Conservation (phyloP, 2,797 vertebrate species). For the Muscicapa comitata region DNA sequence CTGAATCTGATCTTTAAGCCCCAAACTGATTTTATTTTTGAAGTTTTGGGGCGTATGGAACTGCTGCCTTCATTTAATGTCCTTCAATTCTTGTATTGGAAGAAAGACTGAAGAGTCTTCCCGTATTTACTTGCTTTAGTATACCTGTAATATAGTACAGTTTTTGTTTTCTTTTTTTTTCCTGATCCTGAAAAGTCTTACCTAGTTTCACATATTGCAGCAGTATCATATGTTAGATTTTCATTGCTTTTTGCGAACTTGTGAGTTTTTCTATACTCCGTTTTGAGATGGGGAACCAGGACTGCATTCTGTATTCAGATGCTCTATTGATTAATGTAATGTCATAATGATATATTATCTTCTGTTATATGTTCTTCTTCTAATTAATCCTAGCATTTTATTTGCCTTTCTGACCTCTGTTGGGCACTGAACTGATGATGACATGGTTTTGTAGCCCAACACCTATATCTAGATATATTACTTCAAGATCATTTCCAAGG, state of each 20-base stretch:
- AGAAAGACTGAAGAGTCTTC: background rate
- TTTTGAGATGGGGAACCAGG: background rate
- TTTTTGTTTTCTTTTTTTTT: background rate
- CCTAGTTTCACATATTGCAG: background rate
- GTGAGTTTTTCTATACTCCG: background rate
- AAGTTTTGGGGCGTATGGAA: background rate
- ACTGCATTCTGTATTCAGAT: background rate
- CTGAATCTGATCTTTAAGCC: background rate
- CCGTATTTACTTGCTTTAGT: background rate
- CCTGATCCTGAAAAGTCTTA: background rate
- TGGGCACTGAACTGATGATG: background rate
- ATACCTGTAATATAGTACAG: background rate
- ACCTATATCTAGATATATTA: background rate
- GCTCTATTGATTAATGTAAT: background rate
- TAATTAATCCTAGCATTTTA: background rate
- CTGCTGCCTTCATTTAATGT: background rate
- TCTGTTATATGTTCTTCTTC: background rate
- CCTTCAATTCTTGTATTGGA: background rate
- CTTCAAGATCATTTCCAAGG: background rate
- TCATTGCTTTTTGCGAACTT: background rate
- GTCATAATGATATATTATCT: background rate
- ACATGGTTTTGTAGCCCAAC: background rate
- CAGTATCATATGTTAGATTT: background rate
- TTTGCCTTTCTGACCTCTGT: background rate
- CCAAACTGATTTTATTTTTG: background rate